Evolutionary conservation across 2,113 vertebrate genomes (phyloP).

Genomic region (Chloropsis cyanopogon): DNA sequence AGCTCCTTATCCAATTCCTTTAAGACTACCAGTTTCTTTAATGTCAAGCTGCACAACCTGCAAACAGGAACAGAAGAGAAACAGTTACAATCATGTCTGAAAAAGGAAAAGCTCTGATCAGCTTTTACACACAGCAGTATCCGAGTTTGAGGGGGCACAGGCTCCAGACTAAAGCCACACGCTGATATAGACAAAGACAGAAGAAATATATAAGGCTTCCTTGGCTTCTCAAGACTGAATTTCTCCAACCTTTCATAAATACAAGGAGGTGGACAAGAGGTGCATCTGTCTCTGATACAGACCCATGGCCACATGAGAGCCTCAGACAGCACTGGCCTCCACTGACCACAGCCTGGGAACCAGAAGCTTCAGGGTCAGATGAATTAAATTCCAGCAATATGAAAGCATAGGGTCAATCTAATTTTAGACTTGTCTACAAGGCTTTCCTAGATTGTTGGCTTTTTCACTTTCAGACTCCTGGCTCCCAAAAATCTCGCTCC

Average conservation of each 20-base stretch:
- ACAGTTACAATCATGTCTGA: neutral
- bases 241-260: neutral
- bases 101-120: neutral
- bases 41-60: constrained; percentile 92
- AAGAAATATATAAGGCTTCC: neutral
- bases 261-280: neutral
- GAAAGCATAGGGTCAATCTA: constrained; percentile 11
- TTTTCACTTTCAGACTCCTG: neutral
- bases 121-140: neutral
- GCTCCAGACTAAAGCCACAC: neutral
- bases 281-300: neutral
- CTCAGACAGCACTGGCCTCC: neutral
- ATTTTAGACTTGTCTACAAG: neutral
- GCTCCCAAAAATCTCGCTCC: neutral
- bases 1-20: constrained; percentile 94
- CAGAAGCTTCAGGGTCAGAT: neutral
- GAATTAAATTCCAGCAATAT: constrained; percentile 28
- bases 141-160: neutral
- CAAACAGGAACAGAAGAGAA: constrained; percentile 40
- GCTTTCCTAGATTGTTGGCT: neutral
- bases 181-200: neutral
- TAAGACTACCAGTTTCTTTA: constrained; percentile 95
- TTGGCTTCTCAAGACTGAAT: neutral
- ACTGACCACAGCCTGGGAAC: neutral
- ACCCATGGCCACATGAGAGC: neutral